A percentile compares a stretch with the other conserved stretches of the same genome.
These are phyloP conservation scores for Schizothorax lantsangensis DNA, from an alignment of 2,797 vertebrate genomes.

Conservation along the genomic window DNA sequence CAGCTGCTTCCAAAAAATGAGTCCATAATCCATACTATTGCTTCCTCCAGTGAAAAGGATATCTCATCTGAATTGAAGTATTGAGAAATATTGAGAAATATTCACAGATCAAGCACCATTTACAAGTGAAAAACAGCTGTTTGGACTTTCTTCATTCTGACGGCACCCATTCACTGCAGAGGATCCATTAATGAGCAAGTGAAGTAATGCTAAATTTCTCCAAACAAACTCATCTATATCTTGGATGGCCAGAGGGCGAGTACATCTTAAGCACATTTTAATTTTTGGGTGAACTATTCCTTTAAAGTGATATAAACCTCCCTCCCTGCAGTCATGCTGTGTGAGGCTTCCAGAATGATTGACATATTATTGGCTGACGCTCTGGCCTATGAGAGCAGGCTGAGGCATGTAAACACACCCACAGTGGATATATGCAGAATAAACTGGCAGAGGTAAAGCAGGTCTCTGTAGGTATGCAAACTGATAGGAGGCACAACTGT, in stretches of 20 bases:
- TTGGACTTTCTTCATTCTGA: not conserved
- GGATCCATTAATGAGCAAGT: not conserved
- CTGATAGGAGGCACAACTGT: not conserved
- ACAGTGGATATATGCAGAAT: not conserved
- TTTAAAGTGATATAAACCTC: not conserved
- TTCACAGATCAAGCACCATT: not conserved
- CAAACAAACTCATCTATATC: not conserved
- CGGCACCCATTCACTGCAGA: not conserved
- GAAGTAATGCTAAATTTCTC: not conserved
- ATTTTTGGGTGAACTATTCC: not conserved
- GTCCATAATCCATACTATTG: not conserved
- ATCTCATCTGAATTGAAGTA: not conserved
- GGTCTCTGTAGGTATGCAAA: constrained; percentile 1
- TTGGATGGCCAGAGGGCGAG: not conserved
- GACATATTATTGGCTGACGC: not conserved
- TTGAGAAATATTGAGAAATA: not conserved
- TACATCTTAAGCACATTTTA: not conserved
- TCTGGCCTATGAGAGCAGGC: constrained; percentile 17
- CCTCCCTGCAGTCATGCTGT: not conserved
- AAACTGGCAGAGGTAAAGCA: constrained; percentile 1
- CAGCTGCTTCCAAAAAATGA: not conserved
- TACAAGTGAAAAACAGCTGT: not conserved
- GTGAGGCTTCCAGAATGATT: not conserved
- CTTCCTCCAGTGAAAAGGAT: not conserved
- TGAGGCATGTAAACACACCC: constrained; percentile 24